Evolutionary conservation across 2,113 vertebrate genomes (phyloP).

Genomic region (Microcebus murinus): DNA sequence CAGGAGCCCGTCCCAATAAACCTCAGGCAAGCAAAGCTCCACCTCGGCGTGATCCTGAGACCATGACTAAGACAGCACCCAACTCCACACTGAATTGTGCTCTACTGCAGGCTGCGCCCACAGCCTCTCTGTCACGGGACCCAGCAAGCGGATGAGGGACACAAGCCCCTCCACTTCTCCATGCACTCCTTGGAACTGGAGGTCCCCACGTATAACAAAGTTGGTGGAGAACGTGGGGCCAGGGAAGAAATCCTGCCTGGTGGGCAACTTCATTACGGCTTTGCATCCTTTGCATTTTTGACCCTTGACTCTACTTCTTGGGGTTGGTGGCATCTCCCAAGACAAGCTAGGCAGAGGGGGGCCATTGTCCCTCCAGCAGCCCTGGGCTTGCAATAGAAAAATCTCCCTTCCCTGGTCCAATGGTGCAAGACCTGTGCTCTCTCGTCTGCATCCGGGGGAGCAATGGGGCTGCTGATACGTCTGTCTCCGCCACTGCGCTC

Average conservation of each 20-base stretch:
- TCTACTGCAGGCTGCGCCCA: fast-evolving
- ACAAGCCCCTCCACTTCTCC: background rate
- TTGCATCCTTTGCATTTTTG: background rate
- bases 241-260: background rate
- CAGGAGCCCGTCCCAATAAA: no score
- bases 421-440: background rate
- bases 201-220: background rate
- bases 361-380: background rate
- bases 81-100: background rate
- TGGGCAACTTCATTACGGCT: background rate
- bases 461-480: background rate
- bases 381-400: background rate
- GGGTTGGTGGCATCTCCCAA: background rate
- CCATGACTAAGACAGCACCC: background rate
- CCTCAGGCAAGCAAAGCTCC: background rate
- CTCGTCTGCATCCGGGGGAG: background rate
- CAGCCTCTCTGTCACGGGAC: fast-evolving
- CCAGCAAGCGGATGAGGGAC: background rate
- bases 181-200: background rate
- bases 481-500: background rate
- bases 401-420: background rate
- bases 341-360: no score
- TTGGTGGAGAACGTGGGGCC: background rate
- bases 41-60: no score
- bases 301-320: background rate